These are phyloP conservation scores for Gnathonemus echidnorhynchus DNA, from an alignment of 2,113 vertebrate genomes.

Conservation along the genomic window DNA sequence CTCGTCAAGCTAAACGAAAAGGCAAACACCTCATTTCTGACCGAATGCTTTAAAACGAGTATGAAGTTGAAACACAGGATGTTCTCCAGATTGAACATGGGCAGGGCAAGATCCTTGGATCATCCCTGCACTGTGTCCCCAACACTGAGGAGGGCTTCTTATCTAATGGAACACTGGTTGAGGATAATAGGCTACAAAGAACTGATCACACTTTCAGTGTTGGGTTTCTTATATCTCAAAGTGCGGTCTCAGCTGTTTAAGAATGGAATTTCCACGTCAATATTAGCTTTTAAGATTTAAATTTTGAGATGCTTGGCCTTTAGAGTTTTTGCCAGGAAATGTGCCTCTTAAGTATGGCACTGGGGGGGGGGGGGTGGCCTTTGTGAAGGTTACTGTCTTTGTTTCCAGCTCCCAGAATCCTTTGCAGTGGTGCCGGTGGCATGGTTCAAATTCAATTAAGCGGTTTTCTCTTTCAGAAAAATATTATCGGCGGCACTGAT, in stretches of 20 bases:
- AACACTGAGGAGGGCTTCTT: not conserved
- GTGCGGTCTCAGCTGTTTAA: not conserved
- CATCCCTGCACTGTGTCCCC: not conserved
- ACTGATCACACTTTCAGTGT: not conserved
- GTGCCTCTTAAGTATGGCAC: not conserved
- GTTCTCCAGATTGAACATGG: not conserved
- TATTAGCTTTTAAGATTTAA: not conserved
- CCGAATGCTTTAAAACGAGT: not conserved
- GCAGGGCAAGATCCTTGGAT: not conserved
- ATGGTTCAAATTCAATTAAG: conserved; percentile 62
- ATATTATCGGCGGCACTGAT: conserved; percentile 52
- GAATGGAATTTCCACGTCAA: not conserved
- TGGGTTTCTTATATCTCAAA: not conserved
- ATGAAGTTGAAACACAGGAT: not conserved
- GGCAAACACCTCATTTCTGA: not conserved
- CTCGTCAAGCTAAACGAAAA: not conserved
- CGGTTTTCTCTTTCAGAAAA: conserved; percentile 45
- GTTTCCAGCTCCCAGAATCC: conserved; percentile 41
- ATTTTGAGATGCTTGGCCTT: not conserved
- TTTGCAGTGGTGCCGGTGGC: conserved; percentile 44
- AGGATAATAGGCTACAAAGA: not conserved
- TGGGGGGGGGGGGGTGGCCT: conserved; percentile 1
- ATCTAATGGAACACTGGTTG: not conserved
- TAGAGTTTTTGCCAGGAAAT: not conserved
- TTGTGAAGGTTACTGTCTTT: conserved; percentile 30